Conservation (phyloP, 2,888 invertebrate species). For the Cloeon dipterum region DNA sequence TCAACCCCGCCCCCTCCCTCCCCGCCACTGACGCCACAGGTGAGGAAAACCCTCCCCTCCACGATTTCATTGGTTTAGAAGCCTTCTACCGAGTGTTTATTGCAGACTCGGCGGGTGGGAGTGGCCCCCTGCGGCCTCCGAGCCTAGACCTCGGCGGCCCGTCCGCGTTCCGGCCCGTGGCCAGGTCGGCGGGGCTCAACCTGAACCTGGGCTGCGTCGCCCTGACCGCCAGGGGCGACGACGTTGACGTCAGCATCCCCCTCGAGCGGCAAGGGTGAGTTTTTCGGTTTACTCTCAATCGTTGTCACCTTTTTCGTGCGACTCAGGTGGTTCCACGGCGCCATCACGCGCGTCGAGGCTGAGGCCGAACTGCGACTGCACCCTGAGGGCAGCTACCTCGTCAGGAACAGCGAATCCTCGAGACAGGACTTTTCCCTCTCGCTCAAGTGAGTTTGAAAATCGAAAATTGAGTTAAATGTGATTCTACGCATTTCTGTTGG, state of each 20-base stretch:
- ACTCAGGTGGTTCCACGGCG: conserved; percentile 93
- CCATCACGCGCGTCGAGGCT: conserved; percentile 74
- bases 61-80: no score
- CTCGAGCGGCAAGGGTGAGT: conserved; percentile 71
- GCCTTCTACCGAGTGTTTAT: no score
- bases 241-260: conserved; percentile 58
- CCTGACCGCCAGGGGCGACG: conserved; percentile 35
- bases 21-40: not conserved
- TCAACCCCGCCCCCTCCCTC: conserved; percentile 28
- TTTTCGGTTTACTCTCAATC: no score
- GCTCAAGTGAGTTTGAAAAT: conserved; percentile 79
- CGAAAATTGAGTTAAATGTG: not conserved
- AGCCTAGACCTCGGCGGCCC: conserved; percentile 2
- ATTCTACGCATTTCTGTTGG: no score
- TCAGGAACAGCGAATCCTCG: conserved; percentile 82
- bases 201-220: conserved; percentile 24
- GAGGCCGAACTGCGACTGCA: conserved; percentile 65
- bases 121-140: conserved; percentile 22
- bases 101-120: conserved; percentile 16
- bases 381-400: conserved; percentile 80
- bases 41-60: not conserved
- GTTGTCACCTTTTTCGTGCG: no score
- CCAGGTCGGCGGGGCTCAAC: conserved; percentile 15
- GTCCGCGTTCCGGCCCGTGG: conserved; percentile 18
- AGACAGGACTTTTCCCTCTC: conserved; percentile 86